Percentiles rank a stretch among this genome's conserved stretches.
Conservation (phyloP, 2,113 vertebrate genomes). For the Seriola quinqueradiata region DNA sequence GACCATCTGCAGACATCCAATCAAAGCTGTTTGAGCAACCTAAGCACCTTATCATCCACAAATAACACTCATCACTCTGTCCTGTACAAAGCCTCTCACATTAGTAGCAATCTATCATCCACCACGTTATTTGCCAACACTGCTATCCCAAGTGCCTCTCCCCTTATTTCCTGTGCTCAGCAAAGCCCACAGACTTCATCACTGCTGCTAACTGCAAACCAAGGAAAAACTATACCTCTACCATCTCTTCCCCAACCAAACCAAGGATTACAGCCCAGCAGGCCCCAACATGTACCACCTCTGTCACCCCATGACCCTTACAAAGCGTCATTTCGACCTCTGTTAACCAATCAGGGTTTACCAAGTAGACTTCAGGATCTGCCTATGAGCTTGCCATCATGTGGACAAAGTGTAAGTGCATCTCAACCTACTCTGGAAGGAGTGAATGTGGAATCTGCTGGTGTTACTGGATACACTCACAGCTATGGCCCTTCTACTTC, state of each 20-base stretch:
- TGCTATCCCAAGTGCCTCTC: slow-evolving; percentile 5
- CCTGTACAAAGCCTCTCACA: slow-evolving; percentile 46
- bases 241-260: slow-evolving; percentile 29
- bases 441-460: not conserved
- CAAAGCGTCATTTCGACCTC: slow-evolving; percentile 26
- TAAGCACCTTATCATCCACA: slow-evolving; percentile 22
- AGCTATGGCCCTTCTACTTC: slow-evolving; percentile 3
- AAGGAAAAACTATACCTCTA: not conserved
- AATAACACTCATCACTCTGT: slow-evolving; percentile 5
- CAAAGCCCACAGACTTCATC: slow-evolving; percentile 29
- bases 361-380: slow-evolving; percentile 32
- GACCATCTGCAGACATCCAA: slow-evolving; percentile 30
- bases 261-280: slow-evolving; percentile 9
- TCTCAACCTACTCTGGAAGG: slow-evolving; percentile 13
- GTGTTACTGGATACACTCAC: not conserved
- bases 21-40: slow-evolving; percentile 42
- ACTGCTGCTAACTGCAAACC: not conserved
- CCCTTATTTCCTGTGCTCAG: slow-evolving; percentile 45
- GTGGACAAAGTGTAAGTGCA: slow-evolving; percentile 15
- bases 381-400: slow-evolving; percentile 9
- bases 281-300: not conserved
- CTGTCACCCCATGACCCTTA: slow-evolving; percentile 1
- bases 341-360: slow-evolving; percentile 20
- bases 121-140: slow-evolving; percentile 34
- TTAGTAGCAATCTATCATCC: slow-evolving; percentile 21